phyloP scores from a whole-genome alignment of 2,888 invertebrate species.

The Drosophila peninsularis region DNA sequence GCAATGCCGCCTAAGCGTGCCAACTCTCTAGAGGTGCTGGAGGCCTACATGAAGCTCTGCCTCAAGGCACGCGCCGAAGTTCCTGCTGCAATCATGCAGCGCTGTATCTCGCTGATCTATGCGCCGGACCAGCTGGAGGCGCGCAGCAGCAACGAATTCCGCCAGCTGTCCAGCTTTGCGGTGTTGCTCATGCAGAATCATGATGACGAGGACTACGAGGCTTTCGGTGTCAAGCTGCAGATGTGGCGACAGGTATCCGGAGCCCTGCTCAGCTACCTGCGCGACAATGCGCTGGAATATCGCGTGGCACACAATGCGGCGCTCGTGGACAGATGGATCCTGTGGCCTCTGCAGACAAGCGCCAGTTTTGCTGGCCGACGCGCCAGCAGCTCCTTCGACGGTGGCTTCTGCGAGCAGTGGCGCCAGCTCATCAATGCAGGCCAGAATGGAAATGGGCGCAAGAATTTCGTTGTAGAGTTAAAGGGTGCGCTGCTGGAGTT shows the following conservation, averaged over 20 bases:
- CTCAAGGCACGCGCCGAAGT: constrained; percentile 63
- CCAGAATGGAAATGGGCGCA: constrained; percentile 68
- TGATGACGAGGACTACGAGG: constrained; percentile 75
- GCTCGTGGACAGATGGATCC: constrained; percentile 77
- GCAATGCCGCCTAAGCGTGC: constrained; percentile 1
- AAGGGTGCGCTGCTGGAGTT: constrained; percentile 56
- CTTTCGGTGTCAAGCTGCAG: constrained; percentile 70
- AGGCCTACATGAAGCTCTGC: constrained; percentile 64
- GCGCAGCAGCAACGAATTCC: constrained; percentile 56
- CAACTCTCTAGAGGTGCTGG: constrained; percentile 48
- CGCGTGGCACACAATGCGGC: constrained; percentile 66
- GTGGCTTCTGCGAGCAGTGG: constrained; percentile 74
- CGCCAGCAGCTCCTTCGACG: constrained; percentile 59
- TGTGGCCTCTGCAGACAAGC: constrained; percentile 81
- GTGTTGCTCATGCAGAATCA: constrained; percentile 62
- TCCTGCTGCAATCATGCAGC: constrained; percentile 68
- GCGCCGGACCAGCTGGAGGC: constrained; percentile 52
- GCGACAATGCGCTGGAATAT: constrained; percentile 65
- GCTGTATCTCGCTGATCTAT: constrained; percentile 65
- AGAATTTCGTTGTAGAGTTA: constrained; percentile 59
- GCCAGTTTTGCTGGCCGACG: constrained; percentile 69
- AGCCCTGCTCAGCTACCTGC: constrained; percentile 64
- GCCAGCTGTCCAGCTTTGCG: constrained; percentile 58
- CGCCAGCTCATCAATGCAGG: constrained; percentile 71
- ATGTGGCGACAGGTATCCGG: constrained; percentile 79